A percentile compares a stretch with the other conserved stretches of the same genome.
phyloP scores from a whole-genome alignment of 2,113 vertebrate species.

The Prunella fulvescens region DNA sequence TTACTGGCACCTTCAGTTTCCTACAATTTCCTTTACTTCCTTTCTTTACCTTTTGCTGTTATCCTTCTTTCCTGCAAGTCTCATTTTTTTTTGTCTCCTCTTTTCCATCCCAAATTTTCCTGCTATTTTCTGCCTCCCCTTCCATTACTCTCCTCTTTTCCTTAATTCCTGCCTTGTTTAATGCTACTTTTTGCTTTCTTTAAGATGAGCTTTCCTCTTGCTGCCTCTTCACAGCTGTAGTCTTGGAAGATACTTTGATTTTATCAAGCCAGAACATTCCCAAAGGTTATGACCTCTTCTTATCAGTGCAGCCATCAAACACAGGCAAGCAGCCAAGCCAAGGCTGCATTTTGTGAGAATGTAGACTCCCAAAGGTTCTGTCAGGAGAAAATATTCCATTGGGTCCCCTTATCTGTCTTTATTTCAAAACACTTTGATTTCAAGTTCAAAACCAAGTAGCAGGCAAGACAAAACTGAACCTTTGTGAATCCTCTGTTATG shows the following conservation, averaged over 20 bases:
- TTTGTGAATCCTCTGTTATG: background rate
- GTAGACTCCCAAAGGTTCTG: background rate
- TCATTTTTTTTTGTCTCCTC: background rate
- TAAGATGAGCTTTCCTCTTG: background rate
- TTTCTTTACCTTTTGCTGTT: background rate
- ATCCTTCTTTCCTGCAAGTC: background rate
- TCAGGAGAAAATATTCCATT: background rate
- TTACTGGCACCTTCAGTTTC: background rate
- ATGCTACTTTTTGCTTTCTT: background rate
- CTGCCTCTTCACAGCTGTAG: fast-evolving
- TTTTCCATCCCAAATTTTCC: background rate
- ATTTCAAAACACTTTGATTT: background rate
- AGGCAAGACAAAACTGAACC: background rate
- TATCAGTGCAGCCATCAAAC: background rate
- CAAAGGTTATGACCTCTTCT: background rate
- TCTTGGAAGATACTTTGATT: background rate
- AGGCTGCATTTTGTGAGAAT: background rate
- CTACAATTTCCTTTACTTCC: background rate
- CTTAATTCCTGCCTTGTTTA: background rate
- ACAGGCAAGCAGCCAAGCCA: background rate
- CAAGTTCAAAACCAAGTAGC: background rate
- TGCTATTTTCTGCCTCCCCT: background rate
- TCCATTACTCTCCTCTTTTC: background rate
- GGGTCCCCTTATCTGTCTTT: background rate
- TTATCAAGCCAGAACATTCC: background rate